Base-by-base conservation (phyloP, 2,113 vertebrate genomes). In the Urocitellus parryii region DNA sequence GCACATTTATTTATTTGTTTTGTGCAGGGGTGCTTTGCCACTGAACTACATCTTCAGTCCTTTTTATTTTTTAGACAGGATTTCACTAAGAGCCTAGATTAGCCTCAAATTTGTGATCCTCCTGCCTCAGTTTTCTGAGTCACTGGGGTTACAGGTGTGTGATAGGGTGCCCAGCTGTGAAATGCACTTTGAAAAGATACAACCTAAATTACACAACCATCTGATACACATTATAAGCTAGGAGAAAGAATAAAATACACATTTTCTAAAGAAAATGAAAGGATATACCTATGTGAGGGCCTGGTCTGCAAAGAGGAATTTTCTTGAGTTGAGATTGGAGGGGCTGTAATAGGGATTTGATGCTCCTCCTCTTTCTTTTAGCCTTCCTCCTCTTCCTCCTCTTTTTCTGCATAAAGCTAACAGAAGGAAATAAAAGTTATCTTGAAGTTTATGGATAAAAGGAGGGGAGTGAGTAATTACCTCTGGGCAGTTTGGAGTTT, bases 231-330 rank as follows among this genome's bases (percentile, higher is more conserved):
- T 89, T 65, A 88, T 78, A 58, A 82, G 51, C 24, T 67, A 83
- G 65, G 16, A 53, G 18, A 29, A 89, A 80, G 29, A 67, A 48
- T 90, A 79, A 96, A 96, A 76, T 51, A 76, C 8, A 34, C 34
- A 82, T 78, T 96, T 96, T 73, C 78, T 80, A n/a, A 94, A 84
- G 90, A 93, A 93, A 95, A 77, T 77, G 42, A 67, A 80, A 91
- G 29, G 74, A 5, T 58, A 87, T 32, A 73, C 25, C 94, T 96
- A 81, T 73, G 11, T 25, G 34, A 58, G 24, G 45, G 27, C 13
- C 73, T 34, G 27, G 6, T 90, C 78, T 88, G 61, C 32, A 94
- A 70, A 42, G 51, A 95, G 39, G 58, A 81, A 74, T 90, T 96
- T 95, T 65, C 37, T 14, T 11, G 85, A 87, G 34, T 82, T 82